Percentiles rank a stretch among this genome's conserved stretches.
Evolutionary conservation across 2,888 invertebrate species (phyloP).

Genomic region (Argyresthia goedartella): DNA sequence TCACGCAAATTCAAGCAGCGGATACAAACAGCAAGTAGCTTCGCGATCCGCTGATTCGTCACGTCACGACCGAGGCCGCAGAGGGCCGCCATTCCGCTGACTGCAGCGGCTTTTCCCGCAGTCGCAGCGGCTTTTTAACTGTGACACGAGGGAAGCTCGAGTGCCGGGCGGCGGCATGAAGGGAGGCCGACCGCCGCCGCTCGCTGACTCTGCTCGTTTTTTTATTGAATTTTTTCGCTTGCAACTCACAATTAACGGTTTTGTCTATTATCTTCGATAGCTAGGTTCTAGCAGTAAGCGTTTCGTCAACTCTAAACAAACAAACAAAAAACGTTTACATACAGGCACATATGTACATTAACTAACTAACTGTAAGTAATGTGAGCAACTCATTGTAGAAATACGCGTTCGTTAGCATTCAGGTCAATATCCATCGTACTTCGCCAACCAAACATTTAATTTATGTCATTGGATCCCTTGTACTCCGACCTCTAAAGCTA

Average conservation of each 20-base stretch:
- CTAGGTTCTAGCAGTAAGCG: too few relatives aligned
- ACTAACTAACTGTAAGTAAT: too few relatives aligned
- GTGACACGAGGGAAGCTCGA: background rate
- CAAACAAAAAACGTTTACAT: too few relatives aligned
- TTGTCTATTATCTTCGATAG: background rate
- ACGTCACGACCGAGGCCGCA: background rate
- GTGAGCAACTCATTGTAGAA: too few relatives aligned
- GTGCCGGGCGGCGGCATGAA: constrained; percentile 1
- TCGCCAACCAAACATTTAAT: too few relatives aligned
- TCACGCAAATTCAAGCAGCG: background rate
- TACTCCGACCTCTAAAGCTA: too few relatives aligned
- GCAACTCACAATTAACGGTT: background rate
- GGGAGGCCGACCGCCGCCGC: background rate
- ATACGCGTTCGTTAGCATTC: too few relatives aligned
- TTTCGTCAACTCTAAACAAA: too few relatives aligned
- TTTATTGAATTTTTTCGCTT: constrained; percentile 4
- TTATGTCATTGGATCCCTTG: too few relatives aligned
- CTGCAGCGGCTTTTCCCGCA: background rate
- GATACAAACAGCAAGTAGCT: background rate
- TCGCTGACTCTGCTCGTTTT: constrained; percentile 2
- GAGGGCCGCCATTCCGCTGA: background rate
- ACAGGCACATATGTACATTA: too few relatives aligned
- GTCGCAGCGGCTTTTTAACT: background rate
- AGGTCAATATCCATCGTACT: too few relatives aligned
- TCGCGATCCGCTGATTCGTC: constrained; percentile 4